Percentiles rank a stretch among this genome's conserved stretches.
phyloP scores from a whole-genome alignment of 2,113 vertebrate genomes.

The western clawed frog (Xenopus tropicalis) region UCB_Xtro_10.0 CM004444.2:163603001-163603500 shows the following conservation, averaged over 20 bases:
- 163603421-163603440: slow-evolving; percentile 59
- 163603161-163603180: slow-evolving; percentile 3
- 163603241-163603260: slow-evolving; percentile 32
- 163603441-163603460: slow-evolving; percentile 49
- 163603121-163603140: neutral
- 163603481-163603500: slow-evolving; percentile 54
- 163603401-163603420: slow-evolving; percentile 61
- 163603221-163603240: slow-evolving; percentile 39
- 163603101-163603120: slow-evolving; percentile 33
- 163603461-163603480: slow-evolving; percentile 56
- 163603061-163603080: neutral
- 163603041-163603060: neutral
- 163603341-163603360: slow-evolving; percentile 60
- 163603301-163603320: slow-evolving; percentile 55
- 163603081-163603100: neutral
- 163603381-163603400: slow-evolving; percentile 66
- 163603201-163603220: neutral
- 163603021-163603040: neutral
- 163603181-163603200: slow-evolving; percentile 18
- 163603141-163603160: slow-evolving; percentile 7
- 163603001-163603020: neutral
- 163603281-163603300: slow-evolving; percentile 57
- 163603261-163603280: slow-evolving; percentile 49
- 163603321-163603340: slow-evolving; percentile 66
- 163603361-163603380: slow-evolving; percentile 63